Evolutionary conservation across 2,888 invertebrate genomes (phyloP).

Genomic region (Dorcus hopei): DNA sequence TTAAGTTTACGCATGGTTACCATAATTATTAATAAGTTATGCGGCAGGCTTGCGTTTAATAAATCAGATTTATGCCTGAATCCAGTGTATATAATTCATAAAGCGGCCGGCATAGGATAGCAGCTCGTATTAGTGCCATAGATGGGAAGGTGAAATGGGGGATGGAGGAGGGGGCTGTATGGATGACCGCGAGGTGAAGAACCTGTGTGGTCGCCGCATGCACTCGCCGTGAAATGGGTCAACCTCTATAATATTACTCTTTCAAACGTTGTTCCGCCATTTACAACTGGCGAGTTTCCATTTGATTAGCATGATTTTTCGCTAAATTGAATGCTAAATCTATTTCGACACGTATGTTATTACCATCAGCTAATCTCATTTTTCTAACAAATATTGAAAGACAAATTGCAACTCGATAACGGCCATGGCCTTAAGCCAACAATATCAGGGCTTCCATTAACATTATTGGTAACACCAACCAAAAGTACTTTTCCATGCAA

Average conservation of each 20-base stretch:
- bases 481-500: too few species aligned
- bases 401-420: too few species aligned
- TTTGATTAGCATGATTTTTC: not conserved
- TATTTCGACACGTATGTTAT: not conserved
- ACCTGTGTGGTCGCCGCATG: slow-evolving; percentile 37
- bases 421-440: too few species aligned
- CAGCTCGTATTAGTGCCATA: not conserved
- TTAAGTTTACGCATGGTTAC: slow-evolving; percentile 3
- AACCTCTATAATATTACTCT: slow-evolving; percentile 30
- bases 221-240: slow-evolving; percentile 35
- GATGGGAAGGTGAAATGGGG: slow-evolving; percentile 8
- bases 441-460: too few species aligned
- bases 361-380: too few species aligned
- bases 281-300: not conserved
- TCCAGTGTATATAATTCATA: slow-evolving; percentile 25
- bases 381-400: too few species aligned
- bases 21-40: slow-evolving; percentile 3
- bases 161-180: slow-evolving; percentile 19
- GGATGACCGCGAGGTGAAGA: slow-evolving; percentile 39
- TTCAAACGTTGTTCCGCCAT: slow-evolving; percentile 10
- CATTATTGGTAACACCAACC: too few species aligned
- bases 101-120: slow-evolving; percentile 17
- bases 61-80: slow-evolving; percentile 26
- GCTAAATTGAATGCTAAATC: not conserved
- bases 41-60: slow-evolving; percentile 20